Conservation (phyloP, 30 jellyfish, hydroid and myxozoan genomes). For the Catostylus mosaicus region DNA sequence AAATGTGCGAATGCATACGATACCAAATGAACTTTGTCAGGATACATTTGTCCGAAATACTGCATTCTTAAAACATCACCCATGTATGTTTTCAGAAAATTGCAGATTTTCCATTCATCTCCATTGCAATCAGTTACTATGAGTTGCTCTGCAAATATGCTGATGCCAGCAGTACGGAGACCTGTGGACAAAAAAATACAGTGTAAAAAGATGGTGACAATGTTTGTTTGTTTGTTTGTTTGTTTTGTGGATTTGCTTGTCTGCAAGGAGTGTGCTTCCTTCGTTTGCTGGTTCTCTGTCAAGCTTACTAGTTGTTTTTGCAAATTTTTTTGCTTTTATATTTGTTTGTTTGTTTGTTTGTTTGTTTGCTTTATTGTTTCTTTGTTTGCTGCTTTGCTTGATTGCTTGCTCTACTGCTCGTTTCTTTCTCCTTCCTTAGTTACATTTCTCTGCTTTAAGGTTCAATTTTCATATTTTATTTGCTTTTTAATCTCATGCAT, state of each 20-base stretch:
- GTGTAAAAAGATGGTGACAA: background rate
- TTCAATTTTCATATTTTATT: background rate
- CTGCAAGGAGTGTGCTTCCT: background rate
- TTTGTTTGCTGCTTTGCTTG: too few species aligned
- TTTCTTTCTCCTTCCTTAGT: too few species aligned
- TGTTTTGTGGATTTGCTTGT: background rate
- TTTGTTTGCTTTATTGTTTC: too few species aligned
- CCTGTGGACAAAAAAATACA: background rate
- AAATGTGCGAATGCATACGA: background rate
- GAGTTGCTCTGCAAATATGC: slow-evolving; percentile 13
- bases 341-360: too few species aligned
- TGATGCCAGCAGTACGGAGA: slow-evolving; percentile 2
- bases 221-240: too few species aligned
- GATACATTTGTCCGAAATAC: slow-evolving; percentile 13
- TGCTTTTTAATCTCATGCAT: background rate
- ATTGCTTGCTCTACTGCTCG: too few species aligned
- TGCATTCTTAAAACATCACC: background rate
- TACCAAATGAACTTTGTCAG: background rate
- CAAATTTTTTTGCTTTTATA: background rate
- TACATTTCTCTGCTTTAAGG: too few species aligned
- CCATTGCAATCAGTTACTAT: slow-evolving; percentile 4
- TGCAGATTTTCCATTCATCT: slow-evolving; percentile 36
- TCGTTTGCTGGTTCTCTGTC: too few species aligned
- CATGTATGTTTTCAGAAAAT: slow-evolving; percentile 1
- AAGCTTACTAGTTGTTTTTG: too few species aligned